Percentiles rank a stretch among this genome's conserved stretches.
Conservation (phyloP, 2,113 vertebrate species). For the Odocoileus hemionus region DNA sequence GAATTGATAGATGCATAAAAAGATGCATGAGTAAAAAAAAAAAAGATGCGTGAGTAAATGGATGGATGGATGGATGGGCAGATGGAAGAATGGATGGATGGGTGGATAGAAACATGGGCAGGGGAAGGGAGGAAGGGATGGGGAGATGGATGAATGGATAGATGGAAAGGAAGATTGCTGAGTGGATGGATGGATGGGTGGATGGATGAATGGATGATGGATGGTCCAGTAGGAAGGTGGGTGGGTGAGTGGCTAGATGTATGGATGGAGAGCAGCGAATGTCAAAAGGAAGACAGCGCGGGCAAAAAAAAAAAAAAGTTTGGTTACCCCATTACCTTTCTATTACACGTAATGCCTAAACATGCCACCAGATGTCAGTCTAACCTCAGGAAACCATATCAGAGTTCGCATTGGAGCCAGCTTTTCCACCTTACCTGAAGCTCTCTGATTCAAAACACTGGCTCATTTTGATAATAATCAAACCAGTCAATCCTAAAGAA, state of each 20-base stretch:
- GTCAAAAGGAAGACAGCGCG: neutral
- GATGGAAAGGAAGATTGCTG: neutral
- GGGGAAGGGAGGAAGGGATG: neutral
- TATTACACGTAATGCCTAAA: neutral
- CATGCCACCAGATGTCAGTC: constrained; percentile 31
- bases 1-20: neutral
- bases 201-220: neutral
- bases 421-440: neutral
- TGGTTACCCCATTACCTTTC: neutral
- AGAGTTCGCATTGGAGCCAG: accelerated
- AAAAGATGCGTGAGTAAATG: neutral
- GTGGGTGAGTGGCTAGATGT: neutral
- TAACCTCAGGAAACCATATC: neutral
- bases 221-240: neutral
- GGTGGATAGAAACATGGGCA: neutral
- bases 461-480: neutral
- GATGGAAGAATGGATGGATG: neutral
- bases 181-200: neutral
- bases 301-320: accelerated
- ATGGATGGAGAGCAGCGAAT: neutral
- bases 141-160: neutral
- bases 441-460: neutral
- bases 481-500: neutral
- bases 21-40: neutral
- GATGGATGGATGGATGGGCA: too few species aligned